phyloP scores from a whole-genome alignment of 2,113 vertebrate species.

The Tachycineta bicolor region DNA sequence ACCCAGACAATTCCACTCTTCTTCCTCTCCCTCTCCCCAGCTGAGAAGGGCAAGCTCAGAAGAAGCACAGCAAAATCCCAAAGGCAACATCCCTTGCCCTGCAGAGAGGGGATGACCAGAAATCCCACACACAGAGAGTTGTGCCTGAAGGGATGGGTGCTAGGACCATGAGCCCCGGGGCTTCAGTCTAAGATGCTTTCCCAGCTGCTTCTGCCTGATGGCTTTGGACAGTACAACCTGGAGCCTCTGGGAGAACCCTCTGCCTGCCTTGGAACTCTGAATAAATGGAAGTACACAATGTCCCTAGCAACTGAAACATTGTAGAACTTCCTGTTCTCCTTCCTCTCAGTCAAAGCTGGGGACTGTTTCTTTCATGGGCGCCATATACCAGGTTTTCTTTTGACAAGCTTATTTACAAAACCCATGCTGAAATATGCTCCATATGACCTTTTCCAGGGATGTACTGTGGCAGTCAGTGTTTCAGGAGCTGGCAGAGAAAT shows the following conservation, averaged over 20 bases:
- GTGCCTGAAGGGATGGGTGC: background rate
- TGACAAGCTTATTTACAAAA: background rate
- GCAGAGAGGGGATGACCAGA: background rate
- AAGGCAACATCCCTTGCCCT: background rate
- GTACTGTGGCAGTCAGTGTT: background rate
- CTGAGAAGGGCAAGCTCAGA: background rate
- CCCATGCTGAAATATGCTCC: background rate
- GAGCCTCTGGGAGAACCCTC: background rate
- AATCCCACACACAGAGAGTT: background rate
- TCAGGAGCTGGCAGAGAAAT: background rate
- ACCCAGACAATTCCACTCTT: background rate
- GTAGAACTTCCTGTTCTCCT: background rate
- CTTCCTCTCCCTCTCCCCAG: background rate
- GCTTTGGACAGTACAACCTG: background rate
- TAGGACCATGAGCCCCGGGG: background rate
- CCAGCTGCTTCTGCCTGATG: background rate
- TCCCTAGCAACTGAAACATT: background rate
- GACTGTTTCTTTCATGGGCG: background rate
- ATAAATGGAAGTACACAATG: rapidly evolving
- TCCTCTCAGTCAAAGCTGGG: background rate
- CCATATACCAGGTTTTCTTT: background rate
- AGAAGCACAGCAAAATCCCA: background rate
- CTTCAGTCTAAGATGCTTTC: background rate
- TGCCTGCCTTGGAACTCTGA: background rate
- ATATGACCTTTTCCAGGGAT: background rate